Evolutionary conservation across 2,113 vertebrate genomes (phyloP).

Genomic region (Pithys albifrons): DNA sequence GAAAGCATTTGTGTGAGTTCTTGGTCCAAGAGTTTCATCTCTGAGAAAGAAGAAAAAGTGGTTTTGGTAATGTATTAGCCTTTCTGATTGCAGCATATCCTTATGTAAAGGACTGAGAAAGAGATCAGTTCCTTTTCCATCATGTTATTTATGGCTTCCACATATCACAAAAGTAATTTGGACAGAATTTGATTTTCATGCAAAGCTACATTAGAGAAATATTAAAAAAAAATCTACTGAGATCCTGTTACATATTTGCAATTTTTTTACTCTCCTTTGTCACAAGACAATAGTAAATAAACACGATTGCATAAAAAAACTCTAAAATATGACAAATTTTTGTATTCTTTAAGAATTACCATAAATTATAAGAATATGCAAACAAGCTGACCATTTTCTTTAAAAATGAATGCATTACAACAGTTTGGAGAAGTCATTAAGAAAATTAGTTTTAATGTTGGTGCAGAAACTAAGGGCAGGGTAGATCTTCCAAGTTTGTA

Average conservation of each 20-base stretch:
- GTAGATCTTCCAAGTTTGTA: neutral
- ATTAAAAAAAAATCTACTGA: neutral
- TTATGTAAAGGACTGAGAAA: neutral
- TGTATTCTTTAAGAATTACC: neutral
- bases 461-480: neutral
- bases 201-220: conserved; percentile 16
- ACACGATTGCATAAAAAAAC: neutral
- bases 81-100: neutral
- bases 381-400: neutral
- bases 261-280: conserved; percentile 3
- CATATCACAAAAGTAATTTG: conserved; percentile 13
- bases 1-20: neutral
- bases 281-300: neutral
- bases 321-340: neutral
- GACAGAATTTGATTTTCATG: neutral
- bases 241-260: conserved; percentile 18
- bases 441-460: neutral
- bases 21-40: neutral
- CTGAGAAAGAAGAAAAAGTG: neutral
- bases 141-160: neutral
- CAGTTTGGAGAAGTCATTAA: neutral
- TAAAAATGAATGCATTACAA: neutral
- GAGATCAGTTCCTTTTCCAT: neutral
- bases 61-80: neutral
- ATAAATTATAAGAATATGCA: neutral